phyloP scores from a whole-genome alignment of 2,797 vertebrate genomes.

The Sphenopsis melanotis region DNA sequence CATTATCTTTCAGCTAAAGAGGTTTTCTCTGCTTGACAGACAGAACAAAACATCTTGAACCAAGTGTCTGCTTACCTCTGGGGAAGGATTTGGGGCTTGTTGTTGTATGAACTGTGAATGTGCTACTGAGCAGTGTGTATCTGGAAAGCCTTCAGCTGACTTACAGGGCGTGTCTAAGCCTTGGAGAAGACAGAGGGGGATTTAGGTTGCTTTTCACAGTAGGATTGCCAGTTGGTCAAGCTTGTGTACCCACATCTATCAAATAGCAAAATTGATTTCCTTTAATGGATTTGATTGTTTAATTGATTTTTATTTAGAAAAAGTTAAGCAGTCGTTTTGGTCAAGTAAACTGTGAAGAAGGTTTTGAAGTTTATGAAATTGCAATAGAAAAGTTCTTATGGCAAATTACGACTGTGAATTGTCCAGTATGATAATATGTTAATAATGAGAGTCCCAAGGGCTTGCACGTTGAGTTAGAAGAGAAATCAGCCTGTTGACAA shows the following conservation, averaged over 20 bases:
- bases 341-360: neutral
- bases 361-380: neutral
- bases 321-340: neutral
- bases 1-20: neutral
- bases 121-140: neutral
- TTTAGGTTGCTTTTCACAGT: neutral
- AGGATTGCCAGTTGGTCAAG: neutral
- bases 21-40: neutral
- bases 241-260: neutral
- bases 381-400: neutral
- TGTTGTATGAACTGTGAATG: neutral
- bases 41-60: slow-evolving; percentile 22
- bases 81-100: neutral
- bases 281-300: neutral
- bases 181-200: neutral
- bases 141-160: neutral
- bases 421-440: neutral
- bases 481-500: neutral
- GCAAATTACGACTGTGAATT: neutral
- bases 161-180: neutral
- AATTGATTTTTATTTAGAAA: neutral
- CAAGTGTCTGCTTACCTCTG: neutral
- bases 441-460: neutral
- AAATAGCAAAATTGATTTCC: neutral
- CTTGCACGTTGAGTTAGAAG: neutral